phyloP scores from a whole-genome alignment of 2,888 invertebrate species.

The Tenthredo scrophulariae region DNA sequence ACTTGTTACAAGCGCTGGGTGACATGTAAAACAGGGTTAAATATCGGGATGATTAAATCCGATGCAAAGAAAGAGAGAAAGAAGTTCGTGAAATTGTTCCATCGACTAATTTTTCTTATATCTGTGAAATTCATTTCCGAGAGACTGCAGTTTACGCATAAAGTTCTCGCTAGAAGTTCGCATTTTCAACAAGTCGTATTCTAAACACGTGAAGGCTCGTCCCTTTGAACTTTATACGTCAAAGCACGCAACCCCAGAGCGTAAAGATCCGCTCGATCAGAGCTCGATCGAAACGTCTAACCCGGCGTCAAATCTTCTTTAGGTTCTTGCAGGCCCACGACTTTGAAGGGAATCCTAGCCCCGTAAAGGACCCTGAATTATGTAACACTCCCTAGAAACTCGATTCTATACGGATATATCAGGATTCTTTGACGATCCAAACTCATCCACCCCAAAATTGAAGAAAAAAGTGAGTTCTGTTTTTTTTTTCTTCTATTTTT shows the following conservation, averaged over 20 bases:
- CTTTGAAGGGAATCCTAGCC: conserved; percentile 28
- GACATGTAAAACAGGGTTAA: not conserved
- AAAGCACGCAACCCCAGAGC: conserved; percentile 10
- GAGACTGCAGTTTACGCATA: too few relatives aligned
- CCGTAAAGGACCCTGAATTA: conserved; percentile 47
- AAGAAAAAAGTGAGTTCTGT: not conserved
- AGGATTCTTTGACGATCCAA: conserved; percentile 15
- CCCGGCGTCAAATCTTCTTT: conserved; percentile 38
- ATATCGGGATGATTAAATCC: not conserved
- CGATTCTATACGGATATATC: conserved; percentile 5
- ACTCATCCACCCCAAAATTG: not conserved
- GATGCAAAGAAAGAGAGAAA: not conserved
- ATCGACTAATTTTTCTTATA: not conserved
- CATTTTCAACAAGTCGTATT: not conserved
- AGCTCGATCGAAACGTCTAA: conserved; percentile 43
- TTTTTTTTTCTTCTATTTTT: too few relatives aligned
- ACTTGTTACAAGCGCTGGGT: not conserved
- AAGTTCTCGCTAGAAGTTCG: too few relatives aligned
- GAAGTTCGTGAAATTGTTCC: too few relatives aligned
- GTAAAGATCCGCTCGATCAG: conserved; percentile 44
- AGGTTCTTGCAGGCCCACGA: not conserved
- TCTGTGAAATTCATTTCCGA: too few relatives aligned
- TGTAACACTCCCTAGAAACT: conserved; percentile 23
- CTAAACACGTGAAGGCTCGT: not conserved
- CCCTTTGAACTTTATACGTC: conserved; percentile 36